Base-by-base conservation (phyloP, 2,888 invertebrate species). In the Agriopis aurantiaria region DNA sequence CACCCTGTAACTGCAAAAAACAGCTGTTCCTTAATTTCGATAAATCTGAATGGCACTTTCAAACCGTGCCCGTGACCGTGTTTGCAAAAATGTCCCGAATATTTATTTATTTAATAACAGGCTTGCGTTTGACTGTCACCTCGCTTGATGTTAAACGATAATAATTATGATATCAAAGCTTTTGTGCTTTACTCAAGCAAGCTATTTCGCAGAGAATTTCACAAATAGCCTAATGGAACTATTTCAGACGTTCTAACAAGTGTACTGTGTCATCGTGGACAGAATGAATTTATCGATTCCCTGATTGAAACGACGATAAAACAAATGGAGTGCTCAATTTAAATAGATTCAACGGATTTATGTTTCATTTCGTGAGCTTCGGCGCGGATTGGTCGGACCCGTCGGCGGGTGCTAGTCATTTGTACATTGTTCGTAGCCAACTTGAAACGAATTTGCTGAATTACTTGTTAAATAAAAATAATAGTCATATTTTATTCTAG, bases 291-390 rank as follows among this genome's bases (percentile, higher is more conserved):
- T 84, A 85, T 87, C 83, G 87, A 85, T 88, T 86, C 84, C 79
- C 86, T 87, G 89, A 85, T 91, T 89, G 90, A 87, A 88, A 88
- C 82, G 84, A 81, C 89, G 89, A 91, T 91, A 90, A 91, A 92
- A 92, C 91, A 91, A 92, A 92, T 91, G 88, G 90, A 89, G 87
- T 87, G 87, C 84, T 89, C 91, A 90, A 90, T 92, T 92, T 91
- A 91, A 92, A 91, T 90, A 91, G 89, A 92, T 92, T 90, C 90
- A 90, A 91, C 86, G 86, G 91, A 93, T 92, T 92, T 91, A 87
- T 91, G 88, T 92, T 91, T 89, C 87, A 91, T 91, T 91, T 87
- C 84, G 86, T 84, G 87, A 86, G 88, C 85, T 86, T 82, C 84
- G 75, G 80, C 79, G 80, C 83, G 85, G 85, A 84, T 85, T 82